Evolutionary conservation across 2,888 invertebrate genomes (phyloP).

Genomic region (Hoplodrina blanda): DNA sequence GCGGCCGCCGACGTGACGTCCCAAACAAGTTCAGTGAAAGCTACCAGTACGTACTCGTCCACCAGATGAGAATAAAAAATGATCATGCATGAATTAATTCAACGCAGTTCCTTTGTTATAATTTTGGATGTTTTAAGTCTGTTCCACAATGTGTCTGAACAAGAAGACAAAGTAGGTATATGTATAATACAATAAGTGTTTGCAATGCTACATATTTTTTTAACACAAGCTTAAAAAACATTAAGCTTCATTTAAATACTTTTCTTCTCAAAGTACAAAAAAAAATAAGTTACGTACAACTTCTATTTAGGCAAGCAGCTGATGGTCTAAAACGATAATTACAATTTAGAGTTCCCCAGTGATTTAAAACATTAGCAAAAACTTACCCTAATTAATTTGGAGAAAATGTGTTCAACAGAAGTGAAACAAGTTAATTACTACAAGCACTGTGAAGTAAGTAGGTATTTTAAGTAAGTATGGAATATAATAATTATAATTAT

Average conservation of each 20-base stretch:
- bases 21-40: conserved; percentile 47
- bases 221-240: neutral
- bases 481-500: neutral
- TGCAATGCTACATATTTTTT: neutral
- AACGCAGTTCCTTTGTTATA: conserved; percentile 35
- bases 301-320: conserved; percentile 27
- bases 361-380: conserved; percentile 44
- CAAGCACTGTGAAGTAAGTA: conserved; percentile 13
- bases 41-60: conserved; percentile 25
- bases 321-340: conserved; percentile 45
- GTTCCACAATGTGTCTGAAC: conserved; percentile 11
- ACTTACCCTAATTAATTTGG: conserved; percentile 45
- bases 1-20: conserved; percentile 44
- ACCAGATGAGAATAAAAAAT: conserved; percentile 48
- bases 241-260: conserved; percentile 1
- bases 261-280: conserved; percentile 5
- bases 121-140: conserved; percentile 6
- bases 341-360: conserved; percentile 33
- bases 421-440: conserved; percentile 30
- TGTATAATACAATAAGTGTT: neutral
- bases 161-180: neutral
- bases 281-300: conserved; percentile 14
- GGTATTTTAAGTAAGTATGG: neutral
- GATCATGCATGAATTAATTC: conserved; percentile 33
- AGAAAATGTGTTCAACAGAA: conserved; percentile 22